Evolutionary conservation across 1,140 invertebrate species (phyloP).

Genomic region (Coptotermes formosanus): DNA sequence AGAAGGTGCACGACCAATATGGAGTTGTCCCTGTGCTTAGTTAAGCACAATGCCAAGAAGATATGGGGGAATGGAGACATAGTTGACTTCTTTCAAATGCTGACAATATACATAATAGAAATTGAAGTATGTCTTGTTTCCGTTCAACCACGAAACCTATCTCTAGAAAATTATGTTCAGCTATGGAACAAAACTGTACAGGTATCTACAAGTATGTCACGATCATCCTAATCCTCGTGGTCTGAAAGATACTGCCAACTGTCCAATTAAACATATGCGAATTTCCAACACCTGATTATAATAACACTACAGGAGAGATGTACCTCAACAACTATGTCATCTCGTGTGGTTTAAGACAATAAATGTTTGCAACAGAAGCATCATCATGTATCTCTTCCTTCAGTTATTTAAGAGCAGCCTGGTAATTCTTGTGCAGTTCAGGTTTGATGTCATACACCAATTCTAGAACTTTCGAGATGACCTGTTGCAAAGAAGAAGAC

Average conservation of each 20-base stretch:
- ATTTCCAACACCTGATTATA: slow-evolving; percentile 13
- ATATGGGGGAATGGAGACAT: no score
- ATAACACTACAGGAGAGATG: neutral
- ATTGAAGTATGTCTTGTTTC: neutral
- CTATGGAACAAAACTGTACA: neutral
- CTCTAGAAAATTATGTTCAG: neutral
- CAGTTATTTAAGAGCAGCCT: slow-evolving; percentile 37
- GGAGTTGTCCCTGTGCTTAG: no score
- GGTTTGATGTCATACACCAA: slow-evolving; percentile 88
- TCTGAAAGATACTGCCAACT: neutral
- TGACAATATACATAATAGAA: neutral
- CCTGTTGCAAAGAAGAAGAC: slow-evolving; percentile 50
- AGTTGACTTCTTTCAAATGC: neutral
- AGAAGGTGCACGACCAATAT: neutral
- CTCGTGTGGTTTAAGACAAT: neutral
- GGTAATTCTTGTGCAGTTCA: slow-evolving; percentile 83
- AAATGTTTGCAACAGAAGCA: neutral
- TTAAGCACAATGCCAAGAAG: no score
- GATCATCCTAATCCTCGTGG: neutral
- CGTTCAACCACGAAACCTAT: neutral
- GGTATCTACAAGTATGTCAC: neutral
- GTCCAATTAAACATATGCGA: neutral
- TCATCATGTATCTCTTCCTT: neutral
- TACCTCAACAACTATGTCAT: slow-evolving; percentile 7
- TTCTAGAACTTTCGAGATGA: slow-evolving; percentile 77